Percentiles rank a stretch among this genome's conserved stretches.
Evolutionary conservation across 2,113 vertebrate genomes (phyloP).

Genomic region (Danionella cerebrum): DNA sequence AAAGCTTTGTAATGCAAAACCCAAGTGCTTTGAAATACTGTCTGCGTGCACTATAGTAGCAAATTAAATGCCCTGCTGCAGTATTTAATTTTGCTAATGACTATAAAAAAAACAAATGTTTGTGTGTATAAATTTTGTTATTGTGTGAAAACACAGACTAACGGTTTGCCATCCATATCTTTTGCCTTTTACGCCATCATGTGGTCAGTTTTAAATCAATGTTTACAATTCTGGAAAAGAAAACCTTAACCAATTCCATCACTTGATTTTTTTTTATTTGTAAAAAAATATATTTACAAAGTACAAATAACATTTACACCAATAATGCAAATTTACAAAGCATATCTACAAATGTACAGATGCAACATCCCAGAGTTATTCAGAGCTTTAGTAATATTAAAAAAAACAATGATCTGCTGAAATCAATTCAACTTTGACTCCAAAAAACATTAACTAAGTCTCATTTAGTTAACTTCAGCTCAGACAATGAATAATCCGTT

Average conservation of each 20-base stretch:
- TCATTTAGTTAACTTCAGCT: too few species aligned
- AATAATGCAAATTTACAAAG: background rate
- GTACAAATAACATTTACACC: background rate
- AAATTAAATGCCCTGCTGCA: too few species aligned
- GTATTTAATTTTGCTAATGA: too few species aligned
- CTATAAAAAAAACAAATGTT: background rate
- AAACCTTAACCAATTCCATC: background rate
- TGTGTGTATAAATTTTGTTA: too few species aligned
- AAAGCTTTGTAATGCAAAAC: too few species aligned
- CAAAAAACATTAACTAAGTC: too few species aligned
- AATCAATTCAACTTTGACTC: background rate
- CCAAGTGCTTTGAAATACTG: too few species aligned
- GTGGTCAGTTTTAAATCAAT: background rate
- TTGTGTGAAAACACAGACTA: too few species aligned
- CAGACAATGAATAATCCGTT: too few species aligned
- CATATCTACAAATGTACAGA: background rate
- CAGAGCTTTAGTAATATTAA: too few species aligned
- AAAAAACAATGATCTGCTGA: background rate
- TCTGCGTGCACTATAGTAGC: too few species aligned
- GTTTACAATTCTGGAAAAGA: too few species aligned
- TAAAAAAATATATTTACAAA: background rate
- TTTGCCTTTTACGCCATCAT: conserved; percentile 24
- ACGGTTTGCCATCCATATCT: background rate
- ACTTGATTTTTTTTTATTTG: background rate
- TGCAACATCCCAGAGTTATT: background rate